These are phyloP conservation scores for Scaptomyza polygonia DNA, from an alignment of 2,888 invertebrate genomes.

Conservation along the genomic window DNA sequence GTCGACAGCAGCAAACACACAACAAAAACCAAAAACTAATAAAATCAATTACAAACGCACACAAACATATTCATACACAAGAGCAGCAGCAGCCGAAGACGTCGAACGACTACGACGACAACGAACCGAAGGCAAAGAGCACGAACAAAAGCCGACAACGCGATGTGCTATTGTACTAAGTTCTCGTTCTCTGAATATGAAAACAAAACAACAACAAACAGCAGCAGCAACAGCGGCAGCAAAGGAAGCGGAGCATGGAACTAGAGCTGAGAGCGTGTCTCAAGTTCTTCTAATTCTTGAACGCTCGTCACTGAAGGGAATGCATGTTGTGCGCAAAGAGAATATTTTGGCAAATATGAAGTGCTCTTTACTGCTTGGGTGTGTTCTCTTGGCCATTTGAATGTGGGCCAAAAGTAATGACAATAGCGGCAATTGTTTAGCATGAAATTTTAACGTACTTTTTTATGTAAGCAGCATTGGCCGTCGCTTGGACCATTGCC, in stretches of 20 bases:
- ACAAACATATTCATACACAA: constrained; percentile 56
- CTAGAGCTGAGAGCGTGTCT: constrained; percentile 52
- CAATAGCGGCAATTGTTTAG: constrained; percentile 74
- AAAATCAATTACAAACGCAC: constrained; percentile 82
- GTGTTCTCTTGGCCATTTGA: constrained; percentile 55
- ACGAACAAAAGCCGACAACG: constrained; percentile 56
- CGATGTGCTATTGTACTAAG: constrained; percentile 57
- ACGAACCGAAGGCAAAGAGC: constrained; percentile 48
- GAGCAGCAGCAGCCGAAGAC: constrained; percentile 31
- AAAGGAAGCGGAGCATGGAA: constrained; percentile 64
- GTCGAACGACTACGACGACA: constrained; percentile 22
- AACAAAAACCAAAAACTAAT: constrained; percentile 82
- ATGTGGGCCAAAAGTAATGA: constrained; percentile 77
- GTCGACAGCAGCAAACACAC: constrained; percentile 72
- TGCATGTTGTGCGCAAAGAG: constrained; percentile 43
- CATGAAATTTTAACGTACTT: constrained; percentile 50
- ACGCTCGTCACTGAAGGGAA: constrained; percentile 46
- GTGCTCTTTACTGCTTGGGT: constrained; percentile 36
- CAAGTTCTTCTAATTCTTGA: constrained; percentile 14
- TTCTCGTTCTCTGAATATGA: constrained; percentile 56
- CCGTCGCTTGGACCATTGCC: constrained; percentile 53
- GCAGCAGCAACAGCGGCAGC: constrained; percentile 35
- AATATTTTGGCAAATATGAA: constrained; percentile 21
- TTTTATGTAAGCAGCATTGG: constrained; percentile 16
- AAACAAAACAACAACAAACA: constrained; percentile 25